Conservation (phyloP, 1,140 invertebrate genomes). For the Antheraea mylitta region DNA sequence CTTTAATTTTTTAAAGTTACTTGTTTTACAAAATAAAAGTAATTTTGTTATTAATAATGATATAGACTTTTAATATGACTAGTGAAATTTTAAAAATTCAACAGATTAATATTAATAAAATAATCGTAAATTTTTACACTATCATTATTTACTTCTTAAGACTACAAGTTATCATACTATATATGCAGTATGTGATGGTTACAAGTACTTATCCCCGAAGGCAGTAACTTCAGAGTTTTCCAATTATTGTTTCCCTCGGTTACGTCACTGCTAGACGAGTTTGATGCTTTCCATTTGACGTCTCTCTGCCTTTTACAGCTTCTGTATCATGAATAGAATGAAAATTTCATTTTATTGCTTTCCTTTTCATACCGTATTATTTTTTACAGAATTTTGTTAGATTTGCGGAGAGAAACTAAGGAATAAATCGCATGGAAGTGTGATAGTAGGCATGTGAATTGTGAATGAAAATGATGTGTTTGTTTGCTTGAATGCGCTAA, state of each 20-base stretch:
- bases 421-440: neutral
- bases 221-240: slow-evolving; percentile 1
- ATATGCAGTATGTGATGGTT: neutral
- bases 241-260: slow-evolving; percentile 2
- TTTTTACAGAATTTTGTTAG: neutral
- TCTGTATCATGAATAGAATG: slow-evolving; percentile 2
- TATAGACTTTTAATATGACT: too few species aligned
- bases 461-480: neutral
- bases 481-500: neutral
- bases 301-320: slow-evolving; percentile 1
- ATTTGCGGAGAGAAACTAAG: neutral
- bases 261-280: slow-evolving; percentile 1
- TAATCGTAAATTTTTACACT: too few species aligned
- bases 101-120: too few species aligned
- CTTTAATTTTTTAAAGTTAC: too few species aligned
- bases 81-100: too few species aligned
- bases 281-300: neutral
- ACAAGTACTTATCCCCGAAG: neutral
- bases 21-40: too few species aligned
- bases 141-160: neutral
- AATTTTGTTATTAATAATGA: too few species aligned
- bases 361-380: neutral
- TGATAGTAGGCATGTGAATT: too few species aligned
- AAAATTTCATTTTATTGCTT: slow-evolving; percentile 2
- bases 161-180: neutral